A percentile compares a stretch with the other conserved stretches of the same genome.
These are phyloP conservation scores for Tauraco hartlaubi DNA, from an alignment of 2,797 vertebrate species.

Conservation along the genomic window DNA sequence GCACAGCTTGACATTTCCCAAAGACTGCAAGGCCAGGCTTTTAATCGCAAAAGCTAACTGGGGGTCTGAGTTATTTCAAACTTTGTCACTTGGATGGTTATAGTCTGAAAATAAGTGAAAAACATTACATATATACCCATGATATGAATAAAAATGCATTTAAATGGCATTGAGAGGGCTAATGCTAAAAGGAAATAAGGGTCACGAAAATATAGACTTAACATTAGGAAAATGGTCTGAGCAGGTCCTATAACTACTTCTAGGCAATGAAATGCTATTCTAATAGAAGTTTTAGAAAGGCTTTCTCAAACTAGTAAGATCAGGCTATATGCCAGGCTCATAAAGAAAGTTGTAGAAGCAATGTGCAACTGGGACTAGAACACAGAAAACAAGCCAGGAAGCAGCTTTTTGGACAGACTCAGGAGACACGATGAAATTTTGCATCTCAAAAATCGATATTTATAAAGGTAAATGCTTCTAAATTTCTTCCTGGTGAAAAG, in stretches of 20 bases:
- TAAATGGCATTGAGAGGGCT: background rate
- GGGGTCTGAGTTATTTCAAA: background rate
- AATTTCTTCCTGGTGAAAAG: background rate
- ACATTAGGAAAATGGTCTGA: background rate
- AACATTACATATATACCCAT: background rate
- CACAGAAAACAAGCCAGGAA: background rate
- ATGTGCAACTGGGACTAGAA: background rate
- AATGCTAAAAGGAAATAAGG: background rate
- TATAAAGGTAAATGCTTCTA: background rate
- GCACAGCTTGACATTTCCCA: background rate
- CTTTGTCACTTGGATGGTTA: background rate
- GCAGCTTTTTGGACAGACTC: background rate
- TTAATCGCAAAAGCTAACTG: background rate
- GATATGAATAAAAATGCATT: background rate
- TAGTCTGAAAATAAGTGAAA: background rate
- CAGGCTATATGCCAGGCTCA: background rate
- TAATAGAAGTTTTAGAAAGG: background rate
- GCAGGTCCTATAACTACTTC: background rate
- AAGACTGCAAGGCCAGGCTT: background rate
- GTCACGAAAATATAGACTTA: background rate
- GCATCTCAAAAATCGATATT: background rate
- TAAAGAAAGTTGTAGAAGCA: background rate
- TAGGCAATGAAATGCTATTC: background rate
- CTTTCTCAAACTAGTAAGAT: background rate
- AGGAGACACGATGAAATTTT: background rate